A percentile compares a stretch with the other conserved stretches of the same genome.
These are phyloP conservation scores for Choristoneura rosaceana DNA, from an alignment of 2,888 invertebrate species.

Conservation along the genomic window DNA sequence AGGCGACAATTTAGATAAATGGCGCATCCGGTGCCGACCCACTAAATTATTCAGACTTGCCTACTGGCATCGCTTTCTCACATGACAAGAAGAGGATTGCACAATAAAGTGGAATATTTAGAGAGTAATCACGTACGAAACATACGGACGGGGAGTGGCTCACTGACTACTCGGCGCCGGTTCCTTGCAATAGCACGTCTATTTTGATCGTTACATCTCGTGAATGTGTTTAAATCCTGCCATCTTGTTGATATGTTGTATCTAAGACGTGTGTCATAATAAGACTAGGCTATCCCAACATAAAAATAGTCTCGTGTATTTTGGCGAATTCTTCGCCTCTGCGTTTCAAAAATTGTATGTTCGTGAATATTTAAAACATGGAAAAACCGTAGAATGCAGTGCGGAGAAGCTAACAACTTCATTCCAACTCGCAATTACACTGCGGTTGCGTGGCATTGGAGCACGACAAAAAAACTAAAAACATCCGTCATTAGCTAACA, in stretches of 20 bases:
- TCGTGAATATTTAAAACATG: slow-evolving; percentile 26
- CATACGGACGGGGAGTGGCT: slow-evolving; percentile 63
- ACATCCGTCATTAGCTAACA: slow-evolving; percentile 76
- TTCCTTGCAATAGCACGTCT: slow-evolving; percentile 61
- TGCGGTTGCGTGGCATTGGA: slow-evolving; percentile 65
- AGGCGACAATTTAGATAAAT: slow-evolving; percentile 82
- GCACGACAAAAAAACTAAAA: slow-evolving; percentile 67
- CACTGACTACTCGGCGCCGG: slow-evolving; percentile 51
- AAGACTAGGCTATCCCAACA: neutral
- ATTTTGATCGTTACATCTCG: slow-evolving; percentile 56
- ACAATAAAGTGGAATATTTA: slow-evolving; percentile 82
- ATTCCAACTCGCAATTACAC: slow-evolving; percentile 70
- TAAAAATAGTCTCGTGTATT: neutral
- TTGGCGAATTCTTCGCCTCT: neutral
- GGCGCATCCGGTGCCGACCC: slow-evolving; percentile 72
- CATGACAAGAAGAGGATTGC: slow-evolving; percentile 77
- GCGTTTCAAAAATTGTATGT: slow-evolving; percentile 9
- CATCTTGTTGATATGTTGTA: neutral
- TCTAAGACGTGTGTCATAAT: slow-evolving; percentile 1
- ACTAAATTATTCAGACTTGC: slow-evolving; percentile 76
- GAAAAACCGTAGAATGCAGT: slow-evolving; percentile 43
- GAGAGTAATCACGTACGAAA: slow-evolving; percentile 77
- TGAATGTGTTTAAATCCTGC: slow-evolving; percentile 38
- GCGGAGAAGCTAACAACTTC: slow-evolving; percentile 66
- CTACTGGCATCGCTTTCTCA: slow-evolving; percentile 70